Conservation (phyloP, 2,113 vertebrate species). For the Jaculus jaculus region DNA sequence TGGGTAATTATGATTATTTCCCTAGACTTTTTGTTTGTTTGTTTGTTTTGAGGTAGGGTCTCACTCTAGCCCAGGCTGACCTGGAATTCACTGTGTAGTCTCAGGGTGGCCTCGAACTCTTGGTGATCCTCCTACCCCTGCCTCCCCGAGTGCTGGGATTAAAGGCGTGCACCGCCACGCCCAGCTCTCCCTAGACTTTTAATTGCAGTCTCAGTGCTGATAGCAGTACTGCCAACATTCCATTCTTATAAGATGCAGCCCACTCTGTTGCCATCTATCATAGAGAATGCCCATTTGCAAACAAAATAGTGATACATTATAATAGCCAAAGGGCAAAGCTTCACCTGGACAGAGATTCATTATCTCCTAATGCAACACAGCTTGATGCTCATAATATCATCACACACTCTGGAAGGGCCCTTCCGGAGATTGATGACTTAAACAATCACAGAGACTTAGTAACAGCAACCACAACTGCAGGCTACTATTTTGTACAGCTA, state of each 20-base stretch:
- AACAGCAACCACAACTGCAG: slow-evolving; percentile 76
- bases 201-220: neutral
- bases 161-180: too few relatives aligned
- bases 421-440: slow-evolving; percentile 83
- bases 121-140: too few relatives aligned
- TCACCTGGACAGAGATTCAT: slow-evolving; percentile 87
- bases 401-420: slow-evolving; percentile 81
- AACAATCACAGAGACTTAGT: slow-evolving; percentile 82
- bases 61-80: too few relatives aligned
- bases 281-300: slow-evolving; percentile 82
- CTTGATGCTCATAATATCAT: slow-evolving; percentile 83
- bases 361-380: slow-evolving; percentile 85
- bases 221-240: neutral
- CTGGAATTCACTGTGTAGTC: too few relatives aligned
- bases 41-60: too few relatives aligned
- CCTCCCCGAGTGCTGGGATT: too few relatives aligned
- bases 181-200: slow-evolving; percentile 11
- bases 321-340: slow-evolving; percentile 84
- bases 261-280: slow-evolving; percentile 8
- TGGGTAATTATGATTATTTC: neutral
- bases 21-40: too few relatives aligned
- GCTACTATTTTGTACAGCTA: slow-evolving; percentile 22
- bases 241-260: neutral
- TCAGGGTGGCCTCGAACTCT: too few relatives aligned
- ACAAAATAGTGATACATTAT: slow-evolving; percentile 85